Evolutionary conservation across 2,888 invertebrate species (phyloP).

Genomic region (Latrodectus elegans): DNA sequence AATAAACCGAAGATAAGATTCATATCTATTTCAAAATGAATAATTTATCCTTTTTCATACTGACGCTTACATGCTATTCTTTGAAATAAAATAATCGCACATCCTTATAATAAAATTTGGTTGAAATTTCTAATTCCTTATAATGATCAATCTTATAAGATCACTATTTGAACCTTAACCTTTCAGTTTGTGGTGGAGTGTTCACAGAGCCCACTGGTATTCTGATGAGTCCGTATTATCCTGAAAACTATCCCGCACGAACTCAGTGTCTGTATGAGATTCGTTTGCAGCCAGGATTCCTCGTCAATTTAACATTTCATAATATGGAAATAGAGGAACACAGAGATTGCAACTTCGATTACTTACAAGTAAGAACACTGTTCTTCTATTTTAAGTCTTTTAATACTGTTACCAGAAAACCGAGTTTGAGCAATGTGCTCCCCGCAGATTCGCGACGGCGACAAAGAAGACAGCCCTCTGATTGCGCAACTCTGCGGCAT

Average conservation of each 20-base stretch:
- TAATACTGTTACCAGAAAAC: not conserved
- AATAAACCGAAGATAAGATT: no score
- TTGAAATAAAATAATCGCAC: no score
- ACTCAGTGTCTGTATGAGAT: slow-evolving; percentile 88
- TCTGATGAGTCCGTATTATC: slow-evolving; percentile 89
- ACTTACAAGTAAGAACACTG: slow-evolving; percentile 77
- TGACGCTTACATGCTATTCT: no score
- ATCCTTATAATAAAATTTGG: no score
- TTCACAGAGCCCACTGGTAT: slow-evolving; percentile 82
- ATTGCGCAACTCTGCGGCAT: slow-evolving; percentile 83
- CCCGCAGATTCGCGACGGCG: slow-evolving; percentile 49
- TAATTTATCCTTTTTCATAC: no score
- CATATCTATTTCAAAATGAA: no score
- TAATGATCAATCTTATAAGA: no score
- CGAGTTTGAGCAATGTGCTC: not conserved
- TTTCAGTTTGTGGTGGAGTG: slow-evolving; percentile 87
- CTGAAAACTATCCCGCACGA: slow-evolving; percentile 84
- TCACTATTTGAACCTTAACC: no score
- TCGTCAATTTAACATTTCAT: slow-evolving; percentile 81
- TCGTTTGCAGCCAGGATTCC: slow-evolving; percentile 81
- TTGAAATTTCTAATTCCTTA: no score
- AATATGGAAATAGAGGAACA: slow-evolving; percentile 80
- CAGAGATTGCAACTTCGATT: slow-evolving; percentile 81
- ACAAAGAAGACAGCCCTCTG: slow-evolving; percentile 73
- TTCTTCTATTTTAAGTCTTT: not conserved